Evolutionary conservation across 1,140 invertebrate species (phyloP), one percentile per base, ranked within the genome.

Genomic region (Panonychus citri): DNA sequence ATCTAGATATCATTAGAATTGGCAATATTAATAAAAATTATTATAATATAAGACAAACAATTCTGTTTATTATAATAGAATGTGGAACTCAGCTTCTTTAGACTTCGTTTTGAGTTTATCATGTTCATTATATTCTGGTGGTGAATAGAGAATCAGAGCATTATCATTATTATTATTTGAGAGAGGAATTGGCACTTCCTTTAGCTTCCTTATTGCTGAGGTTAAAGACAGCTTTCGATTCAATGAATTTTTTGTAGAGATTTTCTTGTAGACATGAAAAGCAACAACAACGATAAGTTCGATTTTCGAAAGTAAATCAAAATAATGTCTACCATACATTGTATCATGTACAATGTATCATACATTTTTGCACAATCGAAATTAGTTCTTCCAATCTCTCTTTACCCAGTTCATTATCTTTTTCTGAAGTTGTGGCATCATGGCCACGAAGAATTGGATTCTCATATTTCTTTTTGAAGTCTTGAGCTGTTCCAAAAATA

Each of bases 221-320:
- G n/a, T n/a, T n/a, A n/a, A n/a, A n/a, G n/a, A 89, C 78, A 57
- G 80, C 75, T 79, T 93, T 85, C 13, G 85, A 89, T 57, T 81
- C 80, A 3, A 95, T 81, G 62, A 95, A 87, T 64, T 81, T 80
- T 61, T 79, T 80, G 64, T 97, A 97, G 1, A 96, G 67, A 52
- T 81, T 73, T 42, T 76, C 77, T 69, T 99, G 95, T 2, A 90
- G 63, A 0, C 78, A 69, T 2, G 85, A 87, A 68, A 98, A 76
- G 64, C 81, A 81, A 59, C 90, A 88, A 66, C 91, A 95, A 51
- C 81, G 13, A 99, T 86, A 69, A 94, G 80, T 73, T 99, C 95
- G 66, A 91, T 82, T 75, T 96, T 96, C 8, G 95, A 80, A 0
- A 94, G 95, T 48, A 99, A 73, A 73, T 99, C 99, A 74, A 97